Evolutionary conservation across 2,797 vertebrate species (phyloP), one percentile per base, ranked within the genome.

Genomic region (Oceanodroma leucorhoa): DNA sequence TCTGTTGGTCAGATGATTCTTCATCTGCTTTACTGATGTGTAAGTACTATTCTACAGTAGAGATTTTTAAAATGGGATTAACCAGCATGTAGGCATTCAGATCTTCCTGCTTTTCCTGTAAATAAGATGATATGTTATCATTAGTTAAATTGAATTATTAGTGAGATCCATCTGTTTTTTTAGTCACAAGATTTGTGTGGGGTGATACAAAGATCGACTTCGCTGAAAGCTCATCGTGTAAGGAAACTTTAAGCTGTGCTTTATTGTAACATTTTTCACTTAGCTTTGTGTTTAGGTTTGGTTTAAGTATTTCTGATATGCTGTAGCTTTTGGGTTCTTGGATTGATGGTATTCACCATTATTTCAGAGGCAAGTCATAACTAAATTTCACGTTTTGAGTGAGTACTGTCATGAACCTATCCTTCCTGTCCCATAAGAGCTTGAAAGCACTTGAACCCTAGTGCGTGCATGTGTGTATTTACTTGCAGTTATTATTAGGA

Each of bases 241-340:
- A 69, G 48, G 38, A 57, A 55, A 75, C 80, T 83, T 86, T 58
- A 89, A 77, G 27, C 75, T 95, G 30, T 77, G 43, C 66, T 94
- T 94, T 92, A 65, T 83, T 88, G 6, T 66, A 94, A 65, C 11
- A 43, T 90, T 96, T 96, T 97, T 96, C 58, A 89, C 32, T 96
- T 94, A 30, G 46, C 46, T 97, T 95, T 95, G 48, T 48, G 10
- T 86, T 94, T 83, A 65, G 48, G 34, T 66, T 94, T 90, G 36
- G 14, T 83, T 82, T 86, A 94, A 95, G 55, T 83, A 82, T 93
- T 83, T 82, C 22, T 79, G 69, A 58, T 20, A 3, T 18, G 17
- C 8, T 73, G 15, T 76, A 90, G 43, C 22, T 69, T 89, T 89
- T 58, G 55, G 24, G 69, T 89, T 96, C 55, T 87, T 78, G 43